phyloP scores from a whole-genome alignment of 2,888 invertebrate species.

The Barypeithes pellucidus region DNA sequence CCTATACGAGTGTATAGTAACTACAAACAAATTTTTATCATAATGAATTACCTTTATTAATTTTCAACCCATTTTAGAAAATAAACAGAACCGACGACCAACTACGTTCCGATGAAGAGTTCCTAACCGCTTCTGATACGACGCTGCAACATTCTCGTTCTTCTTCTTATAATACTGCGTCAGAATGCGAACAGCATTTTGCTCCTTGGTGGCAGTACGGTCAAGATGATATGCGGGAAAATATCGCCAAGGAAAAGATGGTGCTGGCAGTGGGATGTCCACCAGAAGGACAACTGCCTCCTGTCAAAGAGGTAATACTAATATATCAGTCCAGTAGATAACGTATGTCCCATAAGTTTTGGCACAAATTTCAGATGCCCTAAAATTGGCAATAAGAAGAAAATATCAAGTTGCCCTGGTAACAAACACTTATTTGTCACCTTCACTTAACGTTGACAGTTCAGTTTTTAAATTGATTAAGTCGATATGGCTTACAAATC shows the following conservation, averaged over 20 bases:
- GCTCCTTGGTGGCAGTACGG: slow-evolving; percentile 75
- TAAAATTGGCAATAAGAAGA: no score
- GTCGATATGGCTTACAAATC: no score
- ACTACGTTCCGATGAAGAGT: slow-evolving; percentile 75
- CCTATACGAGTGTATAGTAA: no score
- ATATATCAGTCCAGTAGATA: no score
- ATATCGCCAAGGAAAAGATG: slow-evolving; percentile 69
- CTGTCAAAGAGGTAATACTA: slow-evolving; percentile 57
- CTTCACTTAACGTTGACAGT: no score
- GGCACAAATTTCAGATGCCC: no score
- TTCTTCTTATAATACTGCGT: slow-evolving; percentile 80
- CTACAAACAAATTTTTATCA: no score
- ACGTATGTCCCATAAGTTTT: no score
- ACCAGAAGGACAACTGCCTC: slow-evolving; percentile 63
- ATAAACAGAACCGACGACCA: slow-evolving; percentile 66
- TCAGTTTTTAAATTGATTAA: no score
- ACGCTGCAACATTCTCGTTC: slow-evolving; percentile 79
- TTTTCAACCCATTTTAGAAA: slow-evolving; percentile 41
- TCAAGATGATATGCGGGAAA: slow-evolving; percentile 67
- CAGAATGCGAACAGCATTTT: slow-evolving; percentile 75
- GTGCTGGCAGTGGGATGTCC: slow-evolving; percentile 70
- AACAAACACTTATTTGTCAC: no score
- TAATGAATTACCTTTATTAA: background rate
- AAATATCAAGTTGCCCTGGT: no score
- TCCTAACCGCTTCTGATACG: slow-evolving; percentile 80